These are phyloP conservation scores for Nerophis ophidion DNA, from an alignment of 2,113 vertebrate species.

Conservation along the genomic window DNA sequence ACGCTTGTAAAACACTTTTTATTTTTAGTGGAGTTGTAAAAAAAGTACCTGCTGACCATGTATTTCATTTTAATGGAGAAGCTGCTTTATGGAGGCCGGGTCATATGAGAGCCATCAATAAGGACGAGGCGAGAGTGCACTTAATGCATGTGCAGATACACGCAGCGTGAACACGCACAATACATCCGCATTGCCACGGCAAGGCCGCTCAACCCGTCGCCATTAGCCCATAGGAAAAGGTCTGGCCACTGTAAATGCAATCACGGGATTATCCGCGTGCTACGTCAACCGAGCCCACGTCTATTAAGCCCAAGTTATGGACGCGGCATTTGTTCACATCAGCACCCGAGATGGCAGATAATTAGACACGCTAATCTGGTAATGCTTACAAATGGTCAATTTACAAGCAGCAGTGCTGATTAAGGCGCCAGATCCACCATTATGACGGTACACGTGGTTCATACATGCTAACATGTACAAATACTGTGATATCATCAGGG, in stretches of 20 bases:
- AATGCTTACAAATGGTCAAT: slow-evolving; percentile 59
- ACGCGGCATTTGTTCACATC: slow-evolving; percentile 61
- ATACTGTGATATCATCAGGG: slow-evolving; percentile 29
- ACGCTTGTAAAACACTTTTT: slow-evolving; percentile 69
- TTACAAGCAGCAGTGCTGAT: slow-evolving; percentile 53
- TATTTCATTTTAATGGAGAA: slow-evolving; percentile 65
- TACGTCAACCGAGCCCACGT: slow-evolving; percentile 53
- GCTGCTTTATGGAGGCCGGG: slow-evolving; percentile 63
- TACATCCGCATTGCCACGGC: slow-evolving; percentile 40
- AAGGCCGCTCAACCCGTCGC: slow-evolving; percentile 59
- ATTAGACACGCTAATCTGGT: slow-evolving; percentile 53
- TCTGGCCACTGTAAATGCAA: slow-evolving; percentile 70
- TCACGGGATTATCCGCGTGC: slow-evolving; percentile 59
- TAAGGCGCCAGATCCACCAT: slow-evolving; percentile 35
- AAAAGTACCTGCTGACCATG: slow-evolving; percentile 57
- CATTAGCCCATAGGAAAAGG: slow-evolving; percentile 67
- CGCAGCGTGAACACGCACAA: slow-evolving; percentile 16
- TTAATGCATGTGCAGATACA: slow-evolving; percentile 45
- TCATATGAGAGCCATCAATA: slow-evolving; percentile 70
- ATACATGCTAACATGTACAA: slow-evolving; percentile 9
- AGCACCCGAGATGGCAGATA: slow-evolving; percentile 59
- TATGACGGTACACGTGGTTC: slow-evolving; percentile 12
- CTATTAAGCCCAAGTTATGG: slow-evolving; percentile 50
- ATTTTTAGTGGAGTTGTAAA: slow-evolving; percentile 71
- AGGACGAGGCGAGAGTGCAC: slow-evolving; percentile 51